Evolutionary conservation across 2,888 invertebrate species (phyloP), one percentile per base, ranked within the genome.

Genomic region (Drosophila infuscata): DNA sequence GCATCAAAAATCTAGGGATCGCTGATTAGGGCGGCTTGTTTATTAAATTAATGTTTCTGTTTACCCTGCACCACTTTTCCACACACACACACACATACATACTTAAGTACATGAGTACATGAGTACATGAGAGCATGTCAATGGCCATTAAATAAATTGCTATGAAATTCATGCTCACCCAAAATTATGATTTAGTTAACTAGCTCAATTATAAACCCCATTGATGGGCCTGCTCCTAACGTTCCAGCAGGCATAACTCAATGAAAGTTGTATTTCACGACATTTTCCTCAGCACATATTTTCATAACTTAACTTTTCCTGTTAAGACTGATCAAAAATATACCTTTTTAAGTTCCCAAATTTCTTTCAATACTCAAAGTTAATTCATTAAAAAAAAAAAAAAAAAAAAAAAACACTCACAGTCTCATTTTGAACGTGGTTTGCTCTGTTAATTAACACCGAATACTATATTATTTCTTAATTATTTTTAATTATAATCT

Each of bases 11-110:
- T 59, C 48, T 59, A 52, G 66, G 77, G 63, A 80, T 80, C 67
- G 60, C 25, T 56, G 64, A 80, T 74, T 52, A 38, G 38, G 73
- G 67, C 76, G 60, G 59, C 56, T 71, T 49, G 68, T 74, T 78
- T 81, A 90, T 82, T 80, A 81, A 88, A 89, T 79, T 78, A 82
- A 83, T 79, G 79, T 79, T 68, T 70, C 49, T 33, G 41, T 60
- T 74, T 74, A 58, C 48, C 60, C 38, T 43, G 41, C 25, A 17
- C 38, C 49, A 25, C 48, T 46, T 29, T 41, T 54, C 41, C 9
- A 20, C n/a, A 32, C 6, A 3, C 20, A 8, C 20, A 11, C 25
- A 53, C 33, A 17, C 17, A 43, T 3, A 20, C 12, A 25, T 20
- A 20, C 8, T 3, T 12, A 25, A 46, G 15, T 25, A 25, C 15